Evolutionary conservation across 2,888 invertebrate species (phyloP), one percentile per base, ranked within the genome.

Genomic region (Cremastinae sp.): DNA sequence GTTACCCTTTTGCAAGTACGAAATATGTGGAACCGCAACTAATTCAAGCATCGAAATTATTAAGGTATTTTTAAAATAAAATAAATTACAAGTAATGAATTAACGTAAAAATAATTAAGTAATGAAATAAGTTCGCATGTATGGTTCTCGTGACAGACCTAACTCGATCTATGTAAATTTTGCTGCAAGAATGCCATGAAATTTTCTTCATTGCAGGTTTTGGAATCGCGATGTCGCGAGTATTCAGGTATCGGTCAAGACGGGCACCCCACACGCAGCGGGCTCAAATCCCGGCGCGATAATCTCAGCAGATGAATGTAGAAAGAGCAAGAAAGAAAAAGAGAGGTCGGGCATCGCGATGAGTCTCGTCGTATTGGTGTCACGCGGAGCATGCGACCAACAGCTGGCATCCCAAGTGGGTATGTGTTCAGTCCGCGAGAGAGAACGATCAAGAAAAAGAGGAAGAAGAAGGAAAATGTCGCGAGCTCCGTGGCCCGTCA

Each of bases 331-430:
- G 28, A 28, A 5, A 28, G 28, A 5, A 5, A 28, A 5, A 28
- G 5, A 28, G 2, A 28, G 5, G 28, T 5, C 2, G 28, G 2
- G 2, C 28, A 28, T 5, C 28, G 28, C 28, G 28, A 28, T 28
- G 2, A 5, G 2, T 28, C 28, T 28, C 28, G 28, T 43, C 58
- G 41, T 39, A 59, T 58, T 43, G 58, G 71, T 78, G 80, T 79
- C 80, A 79, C 58, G 70, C 69, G 69, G 55, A 75, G 75, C 74
- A 79, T 79, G 79, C 78, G 76, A 78, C 79, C 74, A 81, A 81
- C 86, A 86, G 84, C 84, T 85, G 86, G 83, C 83, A 80, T 78
- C 66, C 74, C 51, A 64, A 68, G 37, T 55, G 58, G 56, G 68
- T 53, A 47, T 35, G 64, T 58, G 45, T 39, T 35, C 47, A 66